Evolutionary conservation across 2,888 invertebrate genomes (phyloP).

Genomic region (Drosophila multiciliata): DNA sequence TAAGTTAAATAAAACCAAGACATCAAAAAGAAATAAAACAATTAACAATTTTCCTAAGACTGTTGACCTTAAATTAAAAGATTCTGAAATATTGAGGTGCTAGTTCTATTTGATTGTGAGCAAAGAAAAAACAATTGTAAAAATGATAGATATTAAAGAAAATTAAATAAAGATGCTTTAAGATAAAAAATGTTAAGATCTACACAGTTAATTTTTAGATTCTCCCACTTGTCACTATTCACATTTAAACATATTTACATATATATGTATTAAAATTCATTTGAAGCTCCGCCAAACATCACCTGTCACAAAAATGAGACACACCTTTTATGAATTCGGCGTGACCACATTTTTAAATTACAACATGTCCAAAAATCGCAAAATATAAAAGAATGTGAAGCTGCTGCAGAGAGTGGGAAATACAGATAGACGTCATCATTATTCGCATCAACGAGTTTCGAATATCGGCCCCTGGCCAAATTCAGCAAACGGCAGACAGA

Average conservation of each 20-base stretch:
- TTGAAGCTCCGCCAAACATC: constrained; percentile 22
- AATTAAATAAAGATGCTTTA: background rate
- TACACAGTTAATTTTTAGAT: background rate
- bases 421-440: constrained; percentile 8
- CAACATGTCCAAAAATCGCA: constrained; percentile 38
- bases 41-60: background rate
- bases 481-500: constrained; percentile 2
- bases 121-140: background rate
- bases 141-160: background rate
- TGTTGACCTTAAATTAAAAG: background rate
- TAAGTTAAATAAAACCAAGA: background rate
- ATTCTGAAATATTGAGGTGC: background rate
- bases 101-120: background rate
- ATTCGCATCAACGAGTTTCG: constrained; percentile 25
- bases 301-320: constrained; percentile 50
- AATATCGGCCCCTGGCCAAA: constrained; percentile 33
- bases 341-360: constrained; percentile 56
- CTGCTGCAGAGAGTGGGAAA: background rate
- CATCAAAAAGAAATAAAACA: background rate
- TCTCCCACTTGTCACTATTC: constrained; percentile 3
- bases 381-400: background rate
- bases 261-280: background rate
- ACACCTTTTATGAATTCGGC: constrained; percentile 44
- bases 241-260: background rate
- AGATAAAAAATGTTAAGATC: no score